Evolutionary conservation across 2,888 invertebrate genomes (phyloP).

Genomic region (Seira sanloemensis): DNA sequence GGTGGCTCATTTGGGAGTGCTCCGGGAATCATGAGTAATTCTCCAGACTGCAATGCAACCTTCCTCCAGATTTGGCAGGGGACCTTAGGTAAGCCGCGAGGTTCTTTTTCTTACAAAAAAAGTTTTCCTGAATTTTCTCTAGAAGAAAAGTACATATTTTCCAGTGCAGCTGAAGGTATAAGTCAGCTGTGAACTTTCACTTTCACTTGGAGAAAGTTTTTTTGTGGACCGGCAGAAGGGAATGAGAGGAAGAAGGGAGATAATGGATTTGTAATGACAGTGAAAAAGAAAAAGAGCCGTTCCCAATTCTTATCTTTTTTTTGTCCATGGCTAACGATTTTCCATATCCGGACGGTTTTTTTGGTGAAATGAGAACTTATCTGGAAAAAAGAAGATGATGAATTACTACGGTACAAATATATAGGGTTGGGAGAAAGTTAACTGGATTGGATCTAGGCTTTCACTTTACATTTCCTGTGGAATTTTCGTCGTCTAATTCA

Average conservation of each 20-base stretch:
- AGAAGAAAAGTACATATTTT: neutral
- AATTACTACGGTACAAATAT: neutral
- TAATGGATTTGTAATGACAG: neutral
- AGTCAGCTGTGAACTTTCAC: neutral
- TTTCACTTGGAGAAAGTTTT: neutral
- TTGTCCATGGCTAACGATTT: too few relatives aligned
- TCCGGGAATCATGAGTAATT: conserved; percentile 43
- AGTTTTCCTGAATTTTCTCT: neutral
- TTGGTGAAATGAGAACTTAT: too few relatives aligned
- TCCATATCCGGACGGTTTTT: neutral
- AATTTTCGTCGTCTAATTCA: too few relatives aligned
- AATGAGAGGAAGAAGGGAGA: neutral
- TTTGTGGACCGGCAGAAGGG: neutral
- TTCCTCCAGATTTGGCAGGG: conserved; percentile 71
- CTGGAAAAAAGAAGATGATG: too few relatives aligned
- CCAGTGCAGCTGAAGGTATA: neutral
- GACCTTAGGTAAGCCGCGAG: conserved; percentile 56
- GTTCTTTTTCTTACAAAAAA: neutral
- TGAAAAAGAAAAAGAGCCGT: neutral
- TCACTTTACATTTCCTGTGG: too few relatives aligned
- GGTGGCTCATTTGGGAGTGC: conserved; percentile 31
- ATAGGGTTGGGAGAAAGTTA: neutral
- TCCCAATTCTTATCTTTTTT: neutral
- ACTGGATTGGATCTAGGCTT: too few relatives aligned
- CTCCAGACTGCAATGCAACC: conserved; percentile 70